Evolutionary conservation across 2,888 invertebrate genomes (phyloP), one percentile per base, ranked within the genome.

Genomic region (Drosophila parthenogenetica): DNA sequence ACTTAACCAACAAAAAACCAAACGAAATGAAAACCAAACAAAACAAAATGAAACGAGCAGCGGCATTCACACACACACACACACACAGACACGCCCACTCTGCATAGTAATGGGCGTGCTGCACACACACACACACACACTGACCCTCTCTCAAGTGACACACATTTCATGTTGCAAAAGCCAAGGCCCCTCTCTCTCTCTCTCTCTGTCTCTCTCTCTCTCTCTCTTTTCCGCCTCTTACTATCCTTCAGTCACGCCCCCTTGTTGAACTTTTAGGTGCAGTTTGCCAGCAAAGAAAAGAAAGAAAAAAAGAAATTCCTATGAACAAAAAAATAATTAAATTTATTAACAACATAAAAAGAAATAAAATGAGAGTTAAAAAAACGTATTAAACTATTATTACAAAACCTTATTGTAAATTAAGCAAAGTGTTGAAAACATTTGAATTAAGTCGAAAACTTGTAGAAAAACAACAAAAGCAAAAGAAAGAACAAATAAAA

Each of bases 351-450:
- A 68, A 66, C 53, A 58, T 35, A 37, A 50, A 49, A 63, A 43
- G 60, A 64, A 69, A 59, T 59, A 42, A 60, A 73, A 64, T 42
- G 45, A 66, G 58, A 60, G 35, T 35, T 35, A 63, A 67, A 22
- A 39, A 53, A 58, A 48, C 61, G 70, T 58, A 67, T 69, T 60
- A 64, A 85, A 66, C 39, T 57, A 46, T 58, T 89, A 90, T 89
- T 89, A 86, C 89, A 90, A 90, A 90, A 90, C 87, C 75, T 77
- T 89, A 89, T 90, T 89, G 90, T 90, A 89, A 89, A 89, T 81
- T 90, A 89, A 88, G 84, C 78, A 67, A 67, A 67, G 70, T 66
- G 73, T 75, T 78, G 65, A 35, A 78, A 65, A 40, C 63, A 55
- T 54, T 63, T 75, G 45, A 73, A 66, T 73, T 78, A 79, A 73